phyloP scores from a whole-genome alignment of 2,888 invertebrate species.

The Petrophora chlorosata region DNA sequence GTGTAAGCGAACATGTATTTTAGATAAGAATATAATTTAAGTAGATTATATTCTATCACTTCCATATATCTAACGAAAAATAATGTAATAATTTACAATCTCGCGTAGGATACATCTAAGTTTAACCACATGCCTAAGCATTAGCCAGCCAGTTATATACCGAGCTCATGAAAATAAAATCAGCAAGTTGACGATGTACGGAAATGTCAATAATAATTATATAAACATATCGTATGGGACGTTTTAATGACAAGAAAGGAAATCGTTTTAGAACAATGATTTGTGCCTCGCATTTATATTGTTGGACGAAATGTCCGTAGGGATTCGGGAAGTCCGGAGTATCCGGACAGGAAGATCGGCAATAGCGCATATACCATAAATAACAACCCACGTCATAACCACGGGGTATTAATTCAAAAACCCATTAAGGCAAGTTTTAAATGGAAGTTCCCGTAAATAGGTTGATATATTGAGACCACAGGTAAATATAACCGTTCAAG shows the following conservation, averaged over 20 bases:
- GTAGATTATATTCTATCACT: no score
- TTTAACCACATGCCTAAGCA: no score
- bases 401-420: conserved; percentile 68
- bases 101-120: no score
- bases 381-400: conserved; percentile 58
- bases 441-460: conserved; percentile 62
- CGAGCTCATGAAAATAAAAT: no score
- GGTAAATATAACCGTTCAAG: conserved; percentile 51
- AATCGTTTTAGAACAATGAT: conserved; percentile 19
- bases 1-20: no score
- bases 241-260: conserved; percentile 23
- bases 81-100: no score
- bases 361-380: conserved; percentile 55
- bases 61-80: no score
- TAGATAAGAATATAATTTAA: no score
- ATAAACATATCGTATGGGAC: not conserved
- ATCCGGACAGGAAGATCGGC: conserved; percentile 40
- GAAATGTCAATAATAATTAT: no score
- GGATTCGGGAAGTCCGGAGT: conserved; percentile 32
- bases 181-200: no score
- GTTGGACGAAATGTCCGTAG: conserved; percentile 28
- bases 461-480: conserved; percentile 52
- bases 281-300: conserved; percentile 33
- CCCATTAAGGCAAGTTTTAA: conserved; percentile 70
- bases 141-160: no score